Base-by-base conservation (phyloP, 1,140 invertebrate species). In the Drosophila jambulina region DNA sequence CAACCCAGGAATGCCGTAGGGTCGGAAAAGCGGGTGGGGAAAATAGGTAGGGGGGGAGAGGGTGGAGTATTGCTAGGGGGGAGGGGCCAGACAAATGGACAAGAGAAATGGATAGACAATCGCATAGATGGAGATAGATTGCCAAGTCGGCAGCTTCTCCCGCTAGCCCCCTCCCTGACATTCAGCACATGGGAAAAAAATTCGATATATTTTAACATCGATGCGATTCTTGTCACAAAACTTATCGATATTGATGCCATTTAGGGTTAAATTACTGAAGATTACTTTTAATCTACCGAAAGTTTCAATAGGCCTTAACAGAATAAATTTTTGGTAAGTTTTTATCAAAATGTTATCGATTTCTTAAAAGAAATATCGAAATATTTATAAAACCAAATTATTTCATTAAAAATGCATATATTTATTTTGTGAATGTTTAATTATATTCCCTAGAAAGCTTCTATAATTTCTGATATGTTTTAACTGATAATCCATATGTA, bases 101-200 rank as follows among this genome's bases (percentile, higher is more conserved):
- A 86, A 71, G 72, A 75, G 74, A 57, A 65, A 64, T 45, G 57
- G 29, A 74, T 65, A 87, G 77, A 88, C 77, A 78, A 80, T 88
- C 77, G 78, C 69, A 84, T 65, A 84, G 69, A 88, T 80, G 75
- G 49, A 88, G 77, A 88, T 83, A 65, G 80, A 87, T 80, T 74
- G 76, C 64, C 38, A 43, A 54, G 61, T 36, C 45, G 42, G 43
- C 69, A 40, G 27, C 43, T 25, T 21, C 17, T 32, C 2, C 5
- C 17, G 15, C 29, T 25, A 9, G 8, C 48, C 2, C 6, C 27
- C 27, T 4, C 17, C 15, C 23, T 61, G 1, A 12, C 19, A 15
- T 21, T 38, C 3, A n/a, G 15, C 61, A 67, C 61, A 42, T 27
- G 23, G 13, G 5, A 43, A 65, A n/a, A 57, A 60, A 17, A 8